Conservation (phyloP, 2,888 invertebrate species). For the Rugalucina vietnamica region DNA sequence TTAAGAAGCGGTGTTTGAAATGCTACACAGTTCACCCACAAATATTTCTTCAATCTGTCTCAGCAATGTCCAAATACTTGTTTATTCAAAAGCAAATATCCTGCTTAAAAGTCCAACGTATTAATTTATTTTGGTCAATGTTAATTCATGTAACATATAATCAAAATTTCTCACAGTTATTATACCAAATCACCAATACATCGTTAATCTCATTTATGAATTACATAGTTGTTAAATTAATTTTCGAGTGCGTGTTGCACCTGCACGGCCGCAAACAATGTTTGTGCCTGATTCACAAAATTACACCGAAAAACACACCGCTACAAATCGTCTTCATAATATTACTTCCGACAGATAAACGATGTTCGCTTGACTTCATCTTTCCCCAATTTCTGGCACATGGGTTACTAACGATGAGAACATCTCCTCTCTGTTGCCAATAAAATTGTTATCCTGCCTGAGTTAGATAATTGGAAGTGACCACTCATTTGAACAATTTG, state of each 20-base stretch:
- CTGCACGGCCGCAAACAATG: too few species aligned
- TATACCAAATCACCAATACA: too few species aligned
- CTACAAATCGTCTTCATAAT: background rate
- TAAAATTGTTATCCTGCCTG: background rate
- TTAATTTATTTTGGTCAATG: too few species aligned
- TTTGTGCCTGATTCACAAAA: background rate
- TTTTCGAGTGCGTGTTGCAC: background rate
- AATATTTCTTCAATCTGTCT: too few species aligned
- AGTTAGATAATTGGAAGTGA: background rate
- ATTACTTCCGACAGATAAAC: background rate
- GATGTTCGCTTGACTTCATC: background rate
- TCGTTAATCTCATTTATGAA: too few species aligned
- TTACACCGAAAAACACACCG: background rate
- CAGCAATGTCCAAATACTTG: too few species aligned
- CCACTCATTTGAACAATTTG: constrained; percentile 13
- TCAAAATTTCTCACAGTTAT: too few species aligned
- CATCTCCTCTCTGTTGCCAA: background rate
- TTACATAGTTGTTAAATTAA: background rate
- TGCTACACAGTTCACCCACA: too few species aligned
- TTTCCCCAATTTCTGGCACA: background rate
- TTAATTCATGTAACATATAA: too few species aligned
- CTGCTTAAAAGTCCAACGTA: too few species aligned
- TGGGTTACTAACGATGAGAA: background rate
- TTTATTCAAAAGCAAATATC: too few species aligned
- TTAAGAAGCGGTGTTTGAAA: too few species aligned